phyloP scores from a whole-genome alignment of 2,797 vertebrate genomes.

The Galago senegalensis region DNA sequence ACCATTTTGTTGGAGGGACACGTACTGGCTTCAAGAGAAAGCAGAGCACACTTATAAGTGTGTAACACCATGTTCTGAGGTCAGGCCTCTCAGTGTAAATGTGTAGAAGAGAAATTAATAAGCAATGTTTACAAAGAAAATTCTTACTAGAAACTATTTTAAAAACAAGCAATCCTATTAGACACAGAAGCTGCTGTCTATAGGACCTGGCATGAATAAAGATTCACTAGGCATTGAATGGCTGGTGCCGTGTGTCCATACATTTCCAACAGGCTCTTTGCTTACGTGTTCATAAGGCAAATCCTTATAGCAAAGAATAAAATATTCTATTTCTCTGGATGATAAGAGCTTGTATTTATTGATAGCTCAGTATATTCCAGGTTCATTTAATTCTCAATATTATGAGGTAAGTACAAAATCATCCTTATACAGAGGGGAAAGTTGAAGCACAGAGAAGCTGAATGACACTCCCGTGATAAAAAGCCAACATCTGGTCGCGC shows the following conservation, averaged over 20 bases:
- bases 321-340: not conserved
- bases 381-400: not conserved
- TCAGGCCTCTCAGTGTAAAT: fast-evolving
- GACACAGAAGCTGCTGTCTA: not conserved
- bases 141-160: not conserved
- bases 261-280: not conserved
- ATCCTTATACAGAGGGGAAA: not conserved
- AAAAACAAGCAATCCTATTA: not conserved
- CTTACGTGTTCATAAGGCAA: not conserved
- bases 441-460: not conserved
- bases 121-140: not conserved
- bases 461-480: not conserved
- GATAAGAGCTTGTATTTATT: not conserved
- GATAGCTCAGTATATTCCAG: not conserved
- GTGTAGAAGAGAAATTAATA: not conserved
- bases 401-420: not conserved
- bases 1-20: not conserved
- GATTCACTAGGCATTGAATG: fast-evolving
- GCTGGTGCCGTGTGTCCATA: fast-evolving
- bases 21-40: not conserved
- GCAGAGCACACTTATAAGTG: not conserved
- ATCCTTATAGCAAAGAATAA: not conserved
- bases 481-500: not conserved
- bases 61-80: not conserved
- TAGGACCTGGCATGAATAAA: not conserved